Base-by-base conservation (phyloP, 2,888 invertebrate species). In the Heliconius aoede region DNA sequence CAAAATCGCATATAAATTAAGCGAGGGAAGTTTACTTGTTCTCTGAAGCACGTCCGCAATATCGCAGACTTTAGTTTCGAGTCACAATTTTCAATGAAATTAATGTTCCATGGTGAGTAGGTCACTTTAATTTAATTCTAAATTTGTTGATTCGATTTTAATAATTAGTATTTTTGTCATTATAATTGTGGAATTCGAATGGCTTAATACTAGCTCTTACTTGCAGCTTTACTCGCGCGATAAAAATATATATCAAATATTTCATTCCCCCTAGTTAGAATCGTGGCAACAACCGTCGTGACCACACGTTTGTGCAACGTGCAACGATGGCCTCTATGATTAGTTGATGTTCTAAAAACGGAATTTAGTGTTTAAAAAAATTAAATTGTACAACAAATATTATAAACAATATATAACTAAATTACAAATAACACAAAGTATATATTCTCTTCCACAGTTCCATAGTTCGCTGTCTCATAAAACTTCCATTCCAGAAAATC, bases 21-120 rank as follows among this genome's bases (percentile, higher is more conserved):
- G 4, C 32, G 28, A 13, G 13, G 4, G 7, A n/a, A 32, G 36
- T 65, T 65, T 3, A 36, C n/a, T 24, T n/a, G 64, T 24, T 65
- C 24, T 32, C 30, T 65, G 13, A 65, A 36, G 64, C 32, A 36
- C 64, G 36, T 65, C 24, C 9, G 24, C 11, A 30, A 28, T 62
- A 30, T 30, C 30, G 32, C 36, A 5, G n/a, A 36, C 64, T 65
- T 60, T 15, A 36, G 15, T 36, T 65, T 65, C 36, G 1, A 24
- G 64, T 65, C 36, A 65, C 64, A 36, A 36, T 24, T 24, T 65
- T 65, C 24, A 24, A 64, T 64, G 13, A n/a, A 64, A 36, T 64
- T 64, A 64, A 64, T 15, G n/a, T n/a, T 64, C 11, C n/a, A n/a
- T 36, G 30, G 30, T 21, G 13, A 36, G n/a, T 64, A 32, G 32